Evolutionary conservation across 2,888 invertebrate genomes (phyloP), one percentile per base, ranked within the genome.

Genomic region (Watsonalla binaria): DNA sequence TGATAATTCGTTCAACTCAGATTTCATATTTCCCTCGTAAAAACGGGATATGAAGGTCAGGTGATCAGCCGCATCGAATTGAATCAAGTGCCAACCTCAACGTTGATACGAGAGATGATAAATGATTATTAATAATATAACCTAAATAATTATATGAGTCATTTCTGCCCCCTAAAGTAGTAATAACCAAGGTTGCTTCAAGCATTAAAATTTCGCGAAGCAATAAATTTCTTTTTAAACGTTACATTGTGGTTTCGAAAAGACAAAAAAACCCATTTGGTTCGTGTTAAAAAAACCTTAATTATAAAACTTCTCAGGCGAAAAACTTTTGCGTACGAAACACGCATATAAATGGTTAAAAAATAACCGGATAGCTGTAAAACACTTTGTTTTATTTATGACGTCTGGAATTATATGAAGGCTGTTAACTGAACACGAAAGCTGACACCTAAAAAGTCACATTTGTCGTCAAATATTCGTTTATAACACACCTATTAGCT

Each of bases 371-470:
- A 42, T 8, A 5, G 42, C 42, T 42, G 42, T 42, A 42, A 42
- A 42, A 42, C 42, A 42, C 42, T 42, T 42, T 42, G 42, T 42
- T 42, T 42, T 42, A 42, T 47, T 33, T 6, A 55, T 60, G 57
- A 52, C 57, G 51, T 63, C 48, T 58, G 37, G 61, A 55, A 60
- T 66, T 58, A 63, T 64, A 70, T 61, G 56, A 51, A 37, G 37
- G 60, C 61, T 65, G 65, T 60, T 67, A 58, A 59, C 42, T 37
- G 37, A 13, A 37, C 49, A 49, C 49, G 49, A 49, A 37, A 37
- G 14, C 48, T 47, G 35, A 8, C 37, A 48, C 35, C 8, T 35
- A 35, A 37, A 8, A 13, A 15, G 14, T 37, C 49, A 49, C 49
- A 49, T 37, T 49, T 49, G 49, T 35, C 37, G 37, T 6, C 15